Evolutionary conservation across 2,797 vertebrate species (phyloP), one percentile per base, ranked within the genome.

Genomic region (Orientallactaga sibirica): DNA sequence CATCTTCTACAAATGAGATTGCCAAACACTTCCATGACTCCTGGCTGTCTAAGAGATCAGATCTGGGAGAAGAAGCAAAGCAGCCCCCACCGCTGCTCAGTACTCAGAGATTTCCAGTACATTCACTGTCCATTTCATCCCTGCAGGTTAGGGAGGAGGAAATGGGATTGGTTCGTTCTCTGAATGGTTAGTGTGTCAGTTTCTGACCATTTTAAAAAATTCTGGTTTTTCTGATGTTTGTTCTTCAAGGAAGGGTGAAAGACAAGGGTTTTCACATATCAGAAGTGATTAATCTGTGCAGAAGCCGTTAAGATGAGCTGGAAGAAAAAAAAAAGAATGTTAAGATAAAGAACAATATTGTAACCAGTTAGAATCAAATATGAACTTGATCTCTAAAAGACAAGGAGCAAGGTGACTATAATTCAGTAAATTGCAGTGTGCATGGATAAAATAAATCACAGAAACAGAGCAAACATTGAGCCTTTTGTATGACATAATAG

Each of bases 161-260:
- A 67, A 33, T 4, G 79, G 41, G 8, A 15, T 20, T 90, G 62
- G 9, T 48, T 48, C 22, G 87, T 29, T 83, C 14, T 93, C 37
- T 85, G 33, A 81, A 91, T 12, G 78, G 14, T n/a, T 81, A 64
- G 41, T 75, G 48, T 15, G 41, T 29, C 77, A 84, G 37, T 81
- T 76, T 92, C 25, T 62, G 94, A 79, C n/a, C 80, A 91, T 73
- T 37, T 37, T 37, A 37, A 37, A 90, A 75, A 88, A 78, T 95
- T 71, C 68, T 70, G 43, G 77, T 84, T 92, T 95, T 76, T 22
- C 71, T 61, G 24, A 52, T 85, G 81, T 52, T 75, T 89, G 89
- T 37, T 37, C 77, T 88, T 96, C 55, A 83, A 58, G 27, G 29
- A 89, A 90, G n/a, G 1, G 43, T 84, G 1, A 58, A 25, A 92